These are phyloP conservation scores for Anolis carolinensis DNA, from an alignment of 2,113 vertebrate species.

Conservation along the genomic window DNA sequence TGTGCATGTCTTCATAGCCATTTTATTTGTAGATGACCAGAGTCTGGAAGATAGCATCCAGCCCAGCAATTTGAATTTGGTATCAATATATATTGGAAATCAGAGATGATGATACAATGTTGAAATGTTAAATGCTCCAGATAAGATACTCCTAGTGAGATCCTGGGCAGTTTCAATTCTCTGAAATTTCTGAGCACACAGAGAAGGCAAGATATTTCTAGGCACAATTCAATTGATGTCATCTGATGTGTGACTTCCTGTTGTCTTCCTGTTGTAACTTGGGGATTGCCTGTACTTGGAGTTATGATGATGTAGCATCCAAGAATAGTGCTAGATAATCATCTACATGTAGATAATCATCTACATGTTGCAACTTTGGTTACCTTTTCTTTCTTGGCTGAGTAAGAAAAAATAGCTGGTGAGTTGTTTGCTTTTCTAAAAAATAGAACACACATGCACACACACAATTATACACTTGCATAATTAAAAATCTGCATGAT, in stretches of 20 bases:
- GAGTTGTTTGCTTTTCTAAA: constrained; percentile 31
- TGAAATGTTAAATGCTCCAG: background rate
- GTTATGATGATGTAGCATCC: background rate
- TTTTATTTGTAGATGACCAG: constrained; percentile 48
- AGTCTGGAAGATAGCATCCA: constrained; percentile 33
- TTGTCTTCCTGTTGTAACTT: too few relatives aligned
- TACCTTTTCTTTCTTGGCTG: constrained; percentile 23
- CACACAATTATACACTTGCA: constrained; percentile 39
- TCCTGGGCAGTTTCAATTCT: background rate
- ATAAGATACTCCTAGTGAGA: background rate
- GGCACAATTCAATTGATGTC: background rate
- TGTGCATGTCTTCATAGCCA: constrained; percentile 17
- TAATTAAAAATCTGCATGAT: constrained; percentile 50
- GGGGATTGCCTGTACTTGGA: background rate
- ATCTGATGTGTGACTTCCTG: background rate
- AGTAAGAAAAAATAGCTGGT: constrained; percentile 40
- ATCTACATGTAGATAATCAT: background rate
- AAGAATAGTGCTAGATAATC: background rate
- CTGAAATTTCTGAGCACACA: background rate
- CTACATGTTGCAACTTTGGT: background rate
- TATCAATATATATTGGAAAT: background rate
- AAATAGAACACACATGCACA: background rate
- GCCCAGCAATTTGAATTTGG: background rate
- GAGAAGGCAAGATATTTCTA: background rate
- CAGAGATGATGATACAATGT: background rate